Evolutionary conservation across 2,113 vertebrate genomes (phyloP), one percentile per base, ranked within the genome.

Genomic region (Blennius ocellaris): DNA sequence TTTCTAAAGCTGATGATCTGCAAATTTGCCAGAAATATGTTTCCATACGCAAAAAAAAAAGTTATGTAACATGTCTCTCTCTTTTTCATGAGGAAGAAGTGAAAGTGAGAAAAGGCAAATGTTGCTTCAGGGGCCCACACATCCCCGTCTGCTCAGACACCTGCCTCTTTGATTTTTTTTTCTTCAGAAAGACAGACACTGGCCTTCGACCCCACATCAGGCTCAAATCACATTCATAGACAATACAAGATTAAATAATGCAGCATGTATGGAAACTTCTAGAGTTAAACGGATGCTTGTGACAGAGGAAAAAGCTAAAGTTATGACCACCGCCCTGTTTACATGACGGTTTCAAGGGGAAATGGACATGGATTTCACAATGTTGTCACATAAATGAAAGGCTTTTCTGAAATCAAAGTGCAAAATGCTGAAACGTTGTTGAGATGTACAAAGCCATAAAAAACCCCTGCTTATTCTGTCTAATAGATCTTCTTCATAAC

Each of bases 11-110:
- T 64, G 52, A 71, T 53, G 47, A 88, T 51, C 36, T 54, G 64
- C 17, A 81, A 80, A 80, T 61, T 55, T 78, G 45, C 78, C 69
- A 82, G 44, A 69, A 78, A 77, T 70, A 67, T 39, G 52, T 78
- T 83, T 80, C 72, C 70, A 16, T 7, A 4, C 64, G 61, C 77
- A 72, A 77, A 45, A 60, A 50, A 47, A 45, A 30, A 50, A 47
- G 41, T 73, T 11, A 79, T 61, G 47, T 60, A 82, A 82, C 72
- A 47, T 37, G 36, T 71, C 45, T 74, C 53, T 49, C 12, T 50
- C 51, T 56, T 59, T 49, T 54, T 9, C 41, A 7, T 60, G 11
- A 16, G 21, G 48, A 30, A 21, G 48, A 76, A 56, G 48, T 67
- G 48, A 73, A 78, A 81, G 59, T 0, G 2, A 61, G 64, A 79